Base-by-base conservation (phyloP, 2,797 vertebrate species). In the Lepus oiostolus region DNA sequence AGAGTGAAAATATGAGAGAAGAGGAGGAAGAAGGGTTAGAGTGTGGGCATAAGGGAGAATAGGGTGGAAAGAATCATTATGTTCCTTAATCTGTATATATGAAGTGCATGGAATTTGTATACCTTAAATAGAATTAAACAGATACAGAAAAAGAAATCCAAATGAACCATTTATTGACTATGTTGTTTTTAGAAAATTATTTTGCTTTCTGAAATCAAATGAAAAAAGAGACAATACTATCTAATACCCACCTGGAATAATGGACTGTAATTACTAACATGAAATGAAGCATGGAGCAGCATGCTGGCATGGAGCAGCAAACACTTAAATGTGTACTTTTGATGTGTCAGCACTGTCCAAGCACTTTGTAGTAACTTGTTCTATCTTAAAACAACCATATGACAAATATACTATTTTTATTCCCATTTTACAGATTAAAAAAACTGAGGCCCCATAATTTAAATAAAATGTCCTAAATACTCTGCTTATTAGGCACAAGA, bases 181-280 rank as follows among this genome's bases (percentile, higher is more conserved):
- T 38, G 19, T 32, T 30, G 14, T 60, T 85, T 91, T 74, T 14
- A 42, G 60, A 94, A 94, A 88, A 88, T 71, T n/a, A 19, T 24
- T 68, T 4, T 81, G 38, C 32, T 14, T 50, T 87, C 35, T 38
- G 70, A 90, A 65, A 85, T 74, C 19, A 19, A 93, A 92, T 50
- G 60, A 80, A 86, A 90, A 63, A 2, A 70, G 32, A 85, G 13
- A 72, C 30, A 71, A 74, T 28, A 75, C 35, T 81, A 88, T 38
- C 11, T 14, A 71, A 30, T 35, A 3, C 74, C 60, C 11, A 82
- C 54, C 28, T 76, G 42, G 42, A 88, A 68, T 28, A 17, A 83
- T 10, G 30, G 6, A 72, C 10, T 35, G 4, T 82, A 42, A 21
- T 74, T 42, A 30, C 60, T 72, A 74, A 70, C 3, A 24, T 58